Conservation (phyloP, 92 coral and sea anemone species). For the Porites cylindrica region DNA sequence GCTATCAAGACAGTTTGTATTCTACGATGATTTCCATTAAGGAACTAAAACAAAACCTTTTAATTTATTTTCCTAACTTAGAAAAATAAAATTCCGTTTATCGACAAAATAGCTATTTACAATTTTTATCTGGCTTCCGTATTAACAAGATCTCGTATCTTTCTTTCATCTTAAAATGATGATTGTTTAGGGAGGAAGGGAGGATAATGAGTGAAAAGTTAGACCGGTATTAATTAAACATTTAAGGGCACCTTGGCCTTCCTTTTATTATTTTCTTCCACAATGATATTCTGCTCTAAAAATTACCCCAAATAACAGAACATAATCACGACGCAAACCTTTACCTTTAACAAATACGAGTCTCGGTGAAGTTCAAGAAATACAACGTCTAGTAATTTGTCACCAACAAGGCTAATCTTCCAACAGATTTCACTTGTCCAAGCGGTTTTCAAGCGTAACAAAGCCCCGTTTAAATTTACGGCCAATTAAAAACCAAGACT, state of each 20-base stretch:
- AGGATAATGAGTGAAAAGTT: conserved; percentile 42
- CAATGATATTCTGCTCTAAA: background rate
- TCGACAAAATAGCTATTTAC: conserved; percentile 48
- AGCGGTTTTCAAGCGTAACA: conserved; percentile 29
- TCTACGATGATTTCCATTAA: conserved; percentile 33
- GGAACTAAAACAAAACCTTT: conserved; percentile 40
- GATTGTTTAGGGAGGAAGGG: conserved; percentile 42
- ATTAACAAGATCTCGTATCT: conserved; percentile 40
- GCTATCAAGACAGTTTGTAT: conserved; percentile 27
- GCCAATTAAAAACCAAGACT: background rate
- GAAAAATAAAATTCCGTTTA: conserved; percentile 38
- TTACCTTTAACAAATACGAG: background rate
- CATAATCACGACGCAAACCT: background rate
- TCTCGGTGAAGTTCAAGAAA: background rate
- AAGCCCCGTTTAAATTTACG: background rate
- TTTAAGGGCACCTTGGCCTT: conserved; percentile 53
- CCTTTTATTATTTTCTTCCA: conserved; percentile 35
- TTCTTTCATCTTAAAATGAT: conserved; percentile 16
- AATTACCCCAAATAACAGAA: background rate
- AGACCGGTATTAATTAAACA: conserved; percentile 45
- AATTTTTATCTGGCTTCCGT: conserved; percentile 24
- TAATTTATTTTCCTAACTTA: conserved; percentile 33
- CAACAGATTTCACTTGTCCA: background rate
- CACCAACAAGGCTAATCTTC: background rate
- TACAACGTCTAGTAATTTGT: background rate